Evolutionary conservation across 2,888 invertebrate species (phyloP), one percentile per base, ranked within the genome.

Genomic region (Mechanitis messenoides): DNA sequence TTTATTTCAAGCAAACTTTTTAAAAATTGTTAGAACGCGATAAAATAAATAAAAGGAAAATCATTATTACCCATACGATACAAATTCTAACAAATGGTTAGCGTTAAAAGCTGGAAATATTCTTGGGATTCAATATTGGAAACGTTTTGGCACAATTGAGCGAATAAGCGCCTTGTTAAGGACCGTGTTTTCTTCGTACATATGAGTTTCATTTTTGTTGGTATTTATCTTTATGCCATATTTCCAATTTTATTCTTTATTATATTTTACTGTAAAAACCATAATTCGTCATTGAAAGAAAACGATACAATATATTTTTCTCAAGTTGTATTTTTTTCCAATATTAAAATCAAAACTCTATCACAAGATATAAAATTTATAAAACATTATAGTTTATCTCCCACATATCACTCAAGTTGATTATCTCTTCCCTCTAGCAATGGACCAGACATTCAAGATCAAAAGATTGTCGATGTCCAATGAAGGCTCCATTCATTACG

Each of bases 81-180:
- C 62, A 60, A 61, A 64, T 53, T 56, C 42, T 60, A 64, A 62
- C 62, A 60, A 68, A 66, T 63, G 66, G 63, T 45, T 46, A 47
- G 55, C 53, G 58, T 66, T 64, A 59, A 64, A 66, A 62, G 64
- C 62, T 42, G 59, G 58, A 61, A 67, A 67, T 63, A 62, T 62
- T 62, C 62, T 62, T 61, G 57, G 57, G 59, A 55, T 66, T 60
- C 63, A 65, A 65, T 68, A 65, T 67, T 65, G 62, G 62, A 58
- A 57, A 54, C 63, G 55, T 65, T 62, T 60, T 63, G 53, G 59
- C 42, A 59, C 55, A 61, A 50, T 50, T 35, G 28, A 61, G 20
- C 31, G 55, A 59, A 61, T 42, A 55, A 45, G 45, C 50, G 58
- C 53, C 55, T 46, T 58, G 62, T 64, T 62, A 54, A 59, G 58